A percentile compares a stretch with the other conserved stretches of the same genome.
Conservation (phyloP, 2,797 vertebrate genomes). For the Graptemys geographica region DNA sequence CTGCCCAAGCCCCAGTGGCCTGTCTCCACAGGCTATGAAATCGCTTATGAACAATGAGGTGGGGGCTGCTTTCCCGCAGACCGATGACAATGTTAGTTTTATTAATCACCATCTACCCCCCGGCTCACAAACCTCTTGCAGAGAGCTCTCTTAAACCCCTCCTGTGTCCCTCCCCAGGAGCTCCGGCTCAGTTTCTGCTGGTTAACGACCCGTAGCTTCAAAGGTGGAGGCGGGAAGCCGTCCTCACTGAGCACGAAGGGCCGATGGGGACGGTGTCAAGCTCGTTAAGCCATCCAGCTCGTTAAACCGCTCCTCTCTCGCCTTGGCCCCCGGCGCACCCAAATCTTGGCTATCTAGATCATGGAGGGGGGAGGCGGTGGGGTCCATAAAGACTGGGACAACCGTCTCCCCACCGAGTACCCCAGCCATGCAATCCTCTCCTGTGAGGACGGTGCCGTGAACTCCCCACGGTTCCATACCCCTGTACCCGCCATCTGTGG, state of each 20-base stretch:
- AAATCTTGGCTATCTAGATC: neutral
- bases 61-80: neutral
- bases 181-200: neutral
- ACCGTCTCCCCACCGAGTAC: neutral
- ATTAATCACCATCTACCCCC: neutral
- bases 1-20: neutral
- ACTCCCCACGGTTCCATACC: conserved; percentile 23
- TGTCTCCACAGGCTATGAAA: neutral
- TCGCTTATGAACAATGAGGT: neutral
- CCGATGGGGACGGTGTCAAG: neutral
- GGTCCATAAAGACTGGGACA: fast-evolving
- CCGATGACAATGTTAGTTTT: neutral
- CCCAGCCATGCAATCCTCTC: fast-evolving
- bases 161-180: neutral
- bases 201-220: neutral
- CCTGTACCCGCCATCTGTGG: conserved; percentile 53
- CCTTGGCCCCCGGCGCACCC: neutral
- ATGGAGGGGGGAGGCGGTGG: neutral
- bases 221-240: fast-evolving
- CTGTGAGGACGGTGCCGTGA: neutral
- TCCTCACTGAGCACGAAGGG: conserved; percentile 39
- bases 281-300: neutral
- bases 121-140: neutral
- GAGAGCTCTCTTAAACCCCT: neutral
- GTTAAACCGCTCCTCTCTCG: fast-evolving